A percentile compares a stretch with the other conserved stretches of the same genome.
These are phyloP conservation scores for Phortica okadai DNA, from an alignment of 2,888 invertebrate genomes.

Conservation along the genomic window DNA sequence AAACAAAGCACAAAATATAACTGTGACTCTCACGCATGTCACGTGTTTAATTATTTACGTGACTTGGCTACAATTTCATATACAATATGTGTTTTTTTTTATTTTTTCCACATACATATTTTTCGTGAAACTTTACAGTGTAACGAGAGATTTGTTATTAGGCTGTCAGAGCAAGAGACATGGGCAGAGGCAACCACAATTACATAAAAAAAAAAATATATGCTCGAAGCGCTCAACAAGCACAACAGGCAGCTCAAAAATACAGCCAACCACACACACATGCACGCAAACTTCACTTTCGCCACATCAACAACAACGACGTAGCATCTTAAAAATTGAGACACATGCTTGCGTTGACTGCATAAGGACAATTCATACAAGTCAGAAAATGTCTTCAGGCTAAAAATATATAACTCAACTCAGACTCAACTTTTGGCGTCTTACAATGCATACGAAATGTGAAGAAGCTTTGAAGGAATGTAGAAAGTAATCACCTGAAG, in stretches of 20 bases:
- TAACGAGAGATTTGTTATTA: constrained; percentile 8
- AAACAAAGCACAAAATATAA: constrained; percentile 16
- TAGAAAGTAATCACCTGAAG: no score
- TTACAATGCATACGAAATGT: constrained; percentile 9
- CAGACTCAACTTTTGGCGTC: constrained; percentile 8
- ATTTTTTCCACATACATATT: constrained; percentile 40
- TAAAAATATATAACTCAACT: constrained; percentile 2
- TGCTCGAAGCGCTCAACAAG: not conserved
- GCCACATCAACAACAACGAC: not conserved
- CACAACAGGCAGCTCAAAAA: not conserved
- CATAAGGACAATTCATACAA: not conserved
- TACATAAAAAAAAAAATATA: not conserved
- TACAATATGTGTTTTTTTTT: constrained; percentile 31
- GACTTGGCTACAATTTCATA: constrained; percentile 72
- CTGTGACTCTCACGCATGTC: constrained; percentile 73
- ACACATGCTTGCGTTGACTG: not conserved
- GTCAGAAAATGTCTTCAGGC: constrained; percentile 4
- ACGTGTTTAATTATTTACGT: constrained; percentile 77
- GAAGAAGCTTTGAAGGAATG: not conserved
- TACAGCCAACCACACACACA: not conserved
- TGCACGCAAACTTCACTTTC: constrained; percentile 13
- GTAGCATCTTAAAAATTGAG: constrained; percentile 11
- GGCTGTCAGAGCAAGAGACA: not conserved
- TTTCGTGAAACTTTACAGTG: not conserved
- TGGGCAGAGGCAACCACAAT: not conserved